phyloP scores from a whole-genome alignment of 2,888 invertebrate genomes.

The Sminthurides aquaticus region DNA sequence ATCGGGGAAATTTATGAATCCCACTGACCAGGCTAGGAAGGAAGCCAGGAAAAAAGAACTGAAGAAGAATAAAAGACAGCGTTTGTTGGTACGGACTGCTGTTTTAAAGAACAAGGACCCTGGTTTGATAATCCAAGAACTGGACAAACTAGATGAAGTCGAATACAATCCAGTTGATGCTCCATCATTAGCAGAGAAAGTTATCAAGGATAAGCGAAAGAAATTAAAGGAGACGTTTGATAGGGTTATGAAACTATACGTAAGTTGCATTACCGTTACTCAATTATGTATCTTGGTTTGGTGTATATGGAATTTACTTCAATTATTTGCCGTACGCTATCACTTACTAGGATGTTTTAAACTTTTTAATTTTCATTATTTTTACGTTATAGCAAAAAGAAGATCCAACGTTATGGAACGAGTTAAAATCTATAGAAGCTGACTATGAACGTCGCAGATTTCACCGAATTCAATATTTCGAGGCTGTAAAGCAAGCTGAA shows the following conservation, averaged over 20 bases:
- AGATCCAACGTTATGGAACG: conserved; percentile 87
- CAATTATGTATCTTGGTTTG: not conserved
- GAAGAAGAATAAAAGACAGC: conserved; percentile 96
- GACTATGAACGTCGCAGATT: conserved; percentile 86
- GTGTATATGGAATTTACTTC: not conserved
- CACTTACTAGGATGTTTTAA: not conserved
- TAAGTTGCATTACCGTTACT: conserved; percentile 60
- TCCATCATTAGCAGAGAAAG: conserved; percentile 91
- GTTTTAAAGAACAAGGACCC: conserved; percentile 98
- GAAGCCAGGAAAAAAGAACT: conserved; percentile 94
- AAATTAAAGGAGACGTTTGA: conserved; percentile 92
- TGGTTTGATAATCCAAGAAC: conserved; percentile 82
- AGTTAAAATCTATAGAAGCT: conserved; percentile 78
- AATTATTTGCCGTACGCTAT: not conserved
- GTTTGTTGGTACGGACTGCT: conserved; percentile 90
- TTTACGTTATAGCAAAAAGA: conserved; percentile 70
- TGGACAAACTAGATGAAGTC: conserved; percentile 98
- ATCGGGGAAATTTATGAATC: conserved; percentile 99
- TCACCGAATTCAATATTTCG: conserved; percentile 82
- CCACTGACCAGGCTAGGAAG: conserved; percentile 98
- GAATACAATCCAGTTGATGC: conserved; percentile 92
- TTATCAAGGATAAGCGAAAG: conserved; percentile 89
- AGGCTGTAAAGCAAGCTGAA: conserved; percentile 91
- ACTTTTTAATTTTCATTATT: conserved; percentile 17
- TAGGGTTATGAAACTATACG: conserved; percentile 88